A percentile compares a stretch with the other conserved stretches of the same genome.
These are phyloP conservation scores for Horisme vitalbata DNA, from an alignment of 2,888 invertebrate genomes.

Conservation along the genomic window DNA sequence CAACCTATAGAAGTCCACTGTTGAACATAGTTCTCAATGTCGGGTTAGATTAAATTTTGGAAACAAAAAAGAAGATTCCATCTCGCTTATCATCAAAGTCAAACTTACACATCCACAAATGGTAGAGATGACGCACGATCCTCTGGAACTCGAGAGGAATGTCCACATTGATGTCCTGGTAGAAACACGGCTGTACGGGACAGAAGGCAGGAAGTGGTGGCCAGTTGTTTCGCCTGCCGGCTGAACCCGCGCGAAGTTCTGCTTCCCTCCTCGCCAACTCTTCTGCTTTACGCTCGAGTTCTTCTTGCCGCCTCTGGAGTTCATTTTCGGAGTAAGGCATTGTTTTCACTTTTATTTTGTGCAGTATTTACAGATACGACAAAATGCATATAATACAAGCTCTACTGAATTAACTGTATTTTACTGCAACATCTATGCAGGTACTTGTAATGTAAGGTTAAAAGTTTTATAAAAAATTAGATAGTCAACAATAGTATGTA, in stretches of 20 bases:
- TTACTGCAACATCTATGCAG: too few species aligned
- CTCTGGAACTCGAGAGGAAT: slow-evolving; percentile 99
- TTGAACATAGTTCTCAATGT: too few species aligned
- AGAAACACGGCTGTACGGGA: slow-evolving; percentile 98
- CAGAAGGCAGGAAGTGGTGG: slow-evolving; percentile 97
- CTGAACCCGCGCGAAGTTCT: slow-evolving; percentile 86
- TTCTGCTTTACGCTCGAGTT: slow-evolving; percentile 95
- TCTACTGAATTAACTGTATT: too few species aligned
- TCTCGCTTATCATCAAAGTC: too few species aligned
- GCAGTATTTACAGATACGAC: not conserved
- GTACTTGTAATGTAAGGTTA: too few species aligned
- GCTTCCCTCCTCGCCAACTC: slow-evolving; percentile 94
- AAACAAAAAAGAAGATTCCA: too few species aligned
- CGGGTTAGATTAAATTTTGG: too few species aligned
- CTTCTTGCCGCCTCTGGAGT: slow-evolving; percentile 90
- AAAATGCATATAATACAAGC: too few species aligned
- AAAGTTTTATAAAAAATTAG: too few species aligned
- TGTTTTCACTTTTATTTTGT: slow-evolving; percentile 6
- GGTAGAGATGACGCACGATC: slow-evolving; percentile 96
- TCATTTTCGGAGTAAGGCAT: slow-evolving; percentile 22
- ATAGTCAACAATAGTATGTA: too few species aligned
- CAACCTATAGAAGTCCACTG: too few species aligned
- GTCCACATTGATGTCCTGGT: slow-evolving; percentile 99
- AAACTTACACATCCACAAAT: slow-evolving; percentile 97
- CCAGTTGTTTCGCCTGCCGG: slow-evolving; percentile 96